Evolutionary conservation across 2,888 invertebrate genomes (phyloP).

Genomic region (Hydriomena furcata): DNA sequence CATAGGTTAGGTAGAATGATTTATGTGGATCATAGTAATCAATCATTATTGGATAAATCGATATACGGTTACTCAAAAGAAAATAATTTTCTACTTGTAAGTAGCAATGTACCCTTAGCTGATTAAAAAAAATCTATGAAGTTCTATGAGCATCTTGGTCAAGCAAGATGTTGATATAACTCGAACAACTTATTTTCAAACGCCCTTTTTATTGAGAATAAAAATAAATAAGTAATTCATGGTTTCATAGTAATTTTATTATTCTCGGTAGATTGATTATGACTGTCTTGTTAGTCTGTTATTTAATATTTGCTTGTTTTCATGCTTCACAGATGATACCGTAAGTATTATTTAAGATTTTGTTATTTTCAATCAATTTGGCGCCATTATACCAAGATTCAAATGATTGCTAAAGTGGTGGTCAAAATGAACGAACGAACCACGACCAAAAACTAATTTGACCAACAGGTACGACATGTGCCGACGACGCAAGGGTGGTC

Average conservation of each 20-base stretch:
- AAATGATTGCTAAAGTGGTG: conserved; percentile 28
- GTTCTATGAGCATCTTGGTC: conserved; percentile 31
- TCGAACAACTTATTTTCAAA: conserved; percentile 29
- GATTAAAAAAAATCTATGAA: conserved; percentile 27
- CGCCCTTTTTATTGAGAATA: conserved; percentile 32
- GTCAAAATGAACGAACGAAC: conserved; percentile 59
- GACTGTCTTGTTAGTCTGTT: no score
- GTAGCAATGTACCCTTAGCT: no score
- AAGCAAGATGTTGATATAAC: conserved; percentile 39
- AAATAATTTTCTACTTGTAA: no score
- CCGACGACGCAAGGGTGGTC: conserved; percentile 97
- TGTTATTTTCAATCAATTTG: conserved; percentile 52
- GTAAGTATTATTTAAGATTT: conserved; percentile 45
- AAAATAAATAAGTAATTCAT: no score
- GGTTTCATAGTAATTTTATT: no score
- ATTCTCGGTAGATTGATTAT: no score
- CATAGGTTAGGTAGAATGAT: no score
- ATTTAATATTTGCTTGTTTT: conserved; percentile 22
- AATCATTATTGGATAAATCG: no score
- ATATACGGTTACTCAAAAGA: no score
- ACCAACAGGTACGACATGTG: conserved; percentile 98
- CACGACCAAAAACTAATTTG: conserved; percentile 63
- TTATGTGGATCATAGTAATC: no score
- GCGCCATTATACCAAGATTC: conserved; percentile 70
- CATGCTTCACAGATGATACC: conserved; percentile 47